Evolutionary conservation across 2,797 vertebrate species (phyloP).

Genomic region (Sternotherus odoratus): DNA sequence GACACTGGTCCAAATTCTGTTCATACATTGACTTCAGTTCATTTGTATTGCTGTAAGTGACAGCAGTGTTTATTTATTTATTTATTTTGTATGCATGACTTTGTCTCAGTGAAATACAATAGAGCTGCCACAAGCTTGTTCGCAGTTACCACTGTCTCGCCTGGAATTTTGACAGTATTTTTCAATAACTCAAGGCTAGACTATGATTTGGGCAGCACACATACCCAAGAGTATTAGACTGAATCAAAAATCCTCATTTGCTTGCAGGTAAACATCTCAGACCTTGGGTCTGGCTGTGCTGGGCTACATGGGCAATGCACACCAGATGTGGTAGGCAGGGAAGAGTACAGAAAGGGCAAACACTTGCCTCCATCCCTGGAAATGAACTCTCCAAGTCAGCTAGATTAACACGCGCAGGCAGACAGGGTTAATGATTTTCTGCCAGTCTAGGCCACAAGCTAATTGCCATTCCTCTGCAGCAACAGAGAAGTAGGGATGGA

Average conservation of each 20-base stretch:
- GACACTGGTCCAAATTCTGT: background rate
- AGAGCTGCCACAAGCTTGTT: fast-evolving
- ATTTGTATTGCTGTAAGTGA: background rate
- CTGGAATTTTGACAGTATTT: background rate
- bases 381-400: slow-evolving; percentile 41
- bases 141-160: background rate
- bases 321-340: background rate
- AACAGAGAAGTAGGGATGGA: slow-evolving; percentile 40
- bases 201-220: background rate
- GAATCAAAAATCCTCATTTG: background rate
- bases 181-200: fast-evolving
- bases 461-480: slow-evolving; percentile 54
- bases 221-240: background rate
- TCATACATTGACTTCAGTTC: background rate
- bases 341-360: slow-evolving; percentile 14
- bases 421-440: slow-evolving; percentile 68
- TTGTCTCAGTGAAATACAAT: background rate
- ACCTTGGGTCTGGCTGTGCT: background rate
- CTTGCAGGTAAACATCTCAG: background rate
- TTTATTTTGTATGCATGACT: background rate
- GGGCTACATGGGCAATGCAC: background rate
- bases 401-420: slow-evolving; percentile 56
- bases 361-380: slow-evolving; percentile 16
- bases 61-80: background rate
- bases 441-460: slow-evolving; percentile 57